Evolutionary conservation across 2,113 vertebrate species (phyloP).

Genomic region (Gobius niger): DNA sequence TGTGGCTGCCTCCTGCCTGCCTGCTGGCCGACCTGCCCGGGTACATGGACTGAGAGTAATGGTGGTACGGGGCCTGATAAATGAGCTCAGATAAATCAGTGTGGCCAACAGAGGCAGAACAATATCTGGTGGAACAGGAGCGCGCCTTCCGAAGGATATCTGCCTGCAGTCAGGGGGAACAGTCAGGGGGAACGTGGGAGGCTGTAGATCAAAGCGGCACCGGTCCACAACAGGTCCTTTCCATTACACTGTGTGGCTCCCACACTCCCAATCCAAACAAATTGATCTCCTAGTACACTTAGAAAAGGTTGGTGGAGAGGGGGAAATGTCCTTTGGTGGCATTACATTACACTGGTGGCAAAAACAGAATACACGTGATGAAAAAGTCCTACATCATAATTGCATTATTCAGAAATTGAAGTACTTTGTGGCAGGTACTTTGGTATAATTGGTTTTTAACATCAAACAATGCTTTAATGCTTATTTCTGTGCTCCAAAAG

Average conservation of each 20-base stretch:
- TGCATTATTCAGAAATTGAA: too few species aligned
- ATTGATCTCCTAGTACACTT: background rate
- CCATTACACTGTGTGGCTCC: constrained; percentile 12
- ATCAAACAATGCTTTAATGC: too few species aligned
- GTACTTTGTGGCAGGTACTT: too few species aligned
- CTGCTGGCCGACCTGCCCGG: constrained; percentile 11
- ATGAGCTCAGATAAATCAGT: constrained; percentile 64
- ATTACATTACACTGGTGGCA: background rate
- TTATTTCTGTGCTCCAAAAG: too few species aligned
- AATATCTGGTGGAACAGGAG: constrained; percentile 63
- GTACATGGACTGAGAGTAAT: constrained; percentile 54
- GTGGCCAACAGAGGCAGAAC: constrained; percentile 49
- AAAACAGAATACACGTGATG: background rate
- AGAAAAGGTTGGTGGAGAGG: background rate
- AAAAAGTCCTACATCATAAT: too few species aligned
- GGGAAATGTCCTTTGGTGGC: background rate
- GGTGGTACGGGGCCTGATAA: constrained; percentile 54
- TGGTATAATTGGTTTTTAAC: too few species aligned
- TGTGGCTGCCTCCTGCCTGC: constrained; percentile 37
- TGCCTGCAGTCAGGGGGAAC: constrained; percentile 34
- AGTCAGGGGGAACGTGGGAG: constrained; percentile 36
- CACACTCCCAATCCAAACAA: constrained; percentile 13
- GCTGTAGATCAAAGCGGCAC: constrained; percentile 49
- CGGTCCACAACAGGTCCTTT: constrained; percentile 23
- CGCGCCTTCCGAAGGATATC: constrained; percentile 45